phyloP scores from a whole-genome alignment of 2,113 vertebrate species.

The Urocynchramus pylzowi region DNA sequence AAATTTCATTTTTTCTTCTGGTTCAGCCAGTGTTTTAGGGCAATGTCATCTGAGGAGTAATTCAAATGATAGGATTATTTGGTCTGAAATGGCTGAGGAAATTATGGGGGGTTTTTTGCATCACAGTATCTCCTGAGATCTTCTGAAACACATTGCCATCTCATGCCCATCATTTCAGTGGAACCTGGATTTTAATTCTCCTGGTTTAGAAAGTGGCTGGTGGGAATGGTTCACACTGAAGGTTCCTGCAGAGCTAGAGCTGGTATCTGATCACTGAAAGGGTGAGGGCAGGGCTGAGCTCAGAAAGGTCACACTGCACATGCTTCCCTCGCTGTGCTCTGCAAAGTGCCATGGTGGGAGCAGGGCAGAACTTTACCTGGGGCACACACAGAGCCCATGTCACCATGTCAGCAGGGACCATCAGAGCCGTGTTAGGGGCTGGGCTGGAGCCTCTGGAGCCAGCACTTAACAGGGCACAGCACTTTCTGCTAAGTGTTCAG shows the following conservation, averaged over 20 bases:
- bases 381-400: rapidly evolving
- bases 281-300: background rate
- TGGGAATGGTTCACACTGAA: background rate
- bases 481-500: slow-evolving; percentile 39
- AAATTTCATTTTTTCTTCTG: background rate
- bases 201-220: background rate
- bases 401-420: background rate
- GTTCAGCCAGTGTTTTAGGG: background rate
- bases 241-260: background rate
- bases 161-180: background rate
- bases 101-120: rapidly evolving
- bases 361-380: background rate
- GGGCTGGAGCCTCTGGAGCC: background rate
- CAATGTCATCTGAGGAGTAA: background rate
- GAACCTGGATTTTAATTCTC: background rate
- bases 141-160: background rate
- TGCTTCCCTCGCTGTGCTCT: rapidly evolving
- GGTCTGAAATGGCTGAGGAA: background rate
- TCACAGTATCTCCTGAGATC: background rate
- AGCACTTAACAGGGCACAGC: background rate
- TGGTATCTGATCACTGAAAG: background rate
- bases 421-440: background rate
- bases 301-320: background rate
- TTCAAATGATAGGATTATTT: background rate
- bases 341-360: background rate